Base-by-base conservation (phyloP, 2,113 vertebrate genomes). In the Peromyscus polionotus region DNA sequence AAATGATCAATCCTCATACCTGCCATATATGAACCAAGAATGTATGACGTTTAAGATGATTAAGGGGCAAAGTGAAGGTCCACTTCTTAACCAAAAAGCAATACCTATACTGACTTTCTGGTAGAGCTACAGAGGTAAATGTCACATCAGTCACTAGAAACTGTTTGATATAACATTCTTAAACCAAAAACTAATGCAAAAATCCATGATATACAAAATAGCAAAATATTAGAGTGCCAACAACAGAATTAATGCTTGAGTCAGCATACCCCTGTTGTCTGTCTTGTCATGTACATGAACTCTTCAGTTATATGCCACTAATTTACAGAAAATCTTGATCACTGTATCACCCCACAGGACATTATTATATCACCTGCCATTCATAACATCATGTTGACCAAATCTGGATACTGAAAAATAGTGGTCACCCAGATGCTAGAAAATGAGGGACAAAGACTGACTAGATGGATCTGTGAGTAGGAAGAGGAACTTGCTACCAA, bases 141-240 rank as follows among this genome's bases (percentile, higher is more conserved):
- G 31, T 87, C n/a, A 80, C 17, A 92, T 73, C 26, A 73, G 61
- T 76, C 57, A 42, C 65, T 59, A 97, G 28, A 91, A 92, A 75
- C 86, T 85, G 79, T 88, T 93, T 91, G 88, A 89, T 61, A 67
- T 22, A 76, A n/a, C 80, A 67, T 76, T 95, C 86, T 70, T 80
- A 96, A 86, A 95, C 91, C 36, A 17, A 84, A 90, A 94, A 85
- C 51, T 63, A 68, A 61, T 70, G 24, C 14, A 93, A 91, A 92
- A 93, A 39, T 20, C 14, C 0, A 14, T 48, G 39, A 45, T n/a
- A 80, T 20, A 48, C 13, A 83, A 94, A 88, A 90, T 84, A 95
- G 1, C 14, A 90, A 93, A 92, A 72, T 68, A 12, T 14, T 68
- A 68, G 51, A 94, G 7, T 54, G 67, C 13, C 7, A 89, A 75